Evolutionary conservation across 2,888 invertebrate genomes (phyloP).

Genomic region (Parasteatoda lunata): DNA sequence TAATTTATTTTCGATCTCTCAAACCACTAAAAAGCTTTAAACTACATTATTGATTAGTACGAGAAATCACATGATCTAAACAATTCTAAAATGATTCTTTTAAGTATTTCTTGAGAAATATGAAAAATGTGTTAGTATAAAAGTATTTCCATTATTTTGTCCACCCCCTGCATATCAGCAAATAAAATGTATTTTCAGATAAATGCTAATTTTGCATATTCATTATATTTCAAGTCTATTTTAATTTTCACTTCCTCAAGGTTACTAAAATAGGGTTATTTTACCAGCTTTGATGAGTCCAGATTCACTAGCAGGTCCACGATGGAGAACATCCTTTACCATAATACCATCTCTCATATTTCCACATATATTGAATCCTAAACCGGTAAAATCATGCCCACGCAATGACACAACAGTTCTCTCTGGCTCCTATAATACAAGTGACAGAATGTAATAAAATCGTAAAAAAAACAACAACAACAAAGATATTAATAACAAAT

Average conservation of each 20-base stretch:
- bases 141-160: no score
- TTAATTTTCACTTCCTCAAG: background rate
- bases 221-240: no score
- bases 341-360: slow-evolving; percentile 92
- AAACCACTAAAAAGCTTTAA: no score
- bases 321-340: slow-evolving; percentile 88
- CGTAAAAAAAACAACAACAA: background rate
- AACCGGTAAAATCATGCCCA: slow-evolving; percentile 90
- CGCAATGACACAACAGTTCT: slow-evolving; percentile 80
- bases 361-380: slow-evolving; percentile 90
- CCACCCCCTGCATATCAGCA: no score
- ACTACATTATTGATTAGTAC: no score
- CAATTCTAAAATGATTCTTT: no score
- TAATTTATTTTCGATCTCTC: no score
- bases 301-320: slow-evolving; percentile 91
- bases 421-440: slow-evolving; percentile 55
- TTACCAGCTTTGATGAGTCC: slow-evolving; percentile 86
- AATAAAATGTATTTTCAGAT: no score
- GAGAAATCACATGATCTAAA: no score
- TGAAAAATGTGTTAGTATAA: no score
- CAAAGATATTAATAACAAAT: background rate
- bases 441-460: background rate
- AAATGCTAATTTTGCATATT: no score
- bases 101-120: no score
- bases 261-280: background rate